Conservation (phyloP, 92 coral and sea anemone species). For the Zoanthus sansibaricus region DNA sequence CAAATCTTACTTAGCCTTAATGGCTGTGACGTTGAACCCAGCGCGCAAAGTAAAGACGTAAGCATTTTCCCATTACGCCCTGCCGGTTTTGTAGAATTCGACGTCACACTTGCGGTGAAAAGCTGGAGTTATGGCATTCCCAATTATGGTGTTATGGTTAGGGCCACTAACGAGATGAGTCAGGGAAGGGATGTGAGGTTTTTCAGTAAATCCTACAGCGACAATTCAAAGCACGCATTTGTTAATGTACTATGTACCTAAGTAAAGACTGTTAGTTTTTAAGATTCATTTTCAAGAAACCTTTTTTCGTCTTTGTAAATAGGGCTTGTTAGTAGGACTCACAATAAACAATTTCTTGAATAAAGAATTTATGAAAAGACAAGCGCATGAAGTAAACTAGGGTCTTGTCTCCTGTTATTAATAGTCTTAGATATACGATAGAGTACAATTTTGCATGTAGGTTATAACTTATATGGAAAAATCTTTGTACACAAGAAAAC, state of each 20-base stretch:
- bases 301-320: no score
- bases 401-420: no score
- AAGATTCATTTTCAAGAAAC: not conserved
- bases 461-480: no score
- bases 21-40: slow-evolving; percentile 57
- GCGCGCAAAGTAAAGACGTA: slow-evolving; percentile 23
- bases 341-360: no score
- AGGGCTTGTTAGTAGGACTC: no score
- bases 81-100: slow-evolving; percentile 41
- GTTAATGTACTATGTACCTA: slow-evolving; percentile 31
- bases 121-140: slow-evolving; percentile 40
- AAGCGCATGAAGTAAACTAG: no score
- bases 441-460: no score
- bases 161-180: slow-evolving; percentile 30
- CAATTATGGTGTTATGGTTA: slow-evolving; percentile 33
- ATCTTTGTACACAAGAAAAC: no score
- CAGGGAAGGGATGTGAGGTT: slow-evolving; percentile 34
- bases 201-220: slow-evolving; percentile 43
- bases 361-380: no score
- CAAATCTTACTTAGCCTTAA: slow-evolving; percentile 34
- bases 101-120: slow-evolving; percentile 25
- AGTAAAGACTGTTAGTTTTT: not conserved
- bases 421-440: no score
- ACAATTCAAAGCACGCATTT: slow-evolving; percentile 27
- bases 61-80: slow-evolving; percentile 28